A percentile compares a stretch with the other conserved stretches of the same genome.
These are phyloP conservation scores for Acipenser oxyrinchus DNA, from an alignment of 2,797 vertebrate species.

Conservation along the genomic window DNA sequence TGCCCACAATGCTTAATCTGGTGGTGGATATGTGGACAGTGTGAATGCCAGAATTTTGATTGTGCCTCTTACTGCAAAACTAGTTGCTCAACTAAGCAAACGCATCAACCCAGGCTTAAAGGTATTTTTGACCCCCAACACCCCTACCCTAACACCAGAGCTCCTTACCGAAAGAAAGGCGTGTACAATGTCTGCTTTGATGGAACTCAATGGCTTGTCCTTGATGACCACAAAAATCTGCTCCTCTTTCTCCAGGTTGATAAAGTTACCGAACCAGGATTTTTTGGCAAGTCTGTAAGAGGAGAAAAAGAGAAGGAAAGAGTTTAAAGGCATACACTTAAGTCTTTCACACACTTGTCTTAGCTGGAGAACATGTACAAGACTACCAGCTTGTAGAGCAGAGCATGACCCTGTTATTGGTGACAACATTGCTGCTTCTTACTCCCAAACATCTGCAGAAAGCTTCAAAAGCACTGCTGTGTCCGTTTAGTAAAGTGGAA, in stretches of 20 bases:
- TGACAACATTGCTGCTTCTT: not conserved
- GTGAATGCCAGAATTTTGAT: no score
- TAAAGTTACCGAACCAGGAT: constrained; percentile 98
- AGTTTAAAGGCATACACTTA: not conserved
- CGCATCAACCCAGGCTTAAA: no score
- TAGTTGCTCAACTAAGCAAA: no score
- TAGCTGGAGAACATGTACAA: no score
- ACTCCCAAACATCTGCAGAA: not conserved
- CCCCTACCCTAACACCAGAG: no score
- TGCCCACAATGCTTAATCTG: no score
- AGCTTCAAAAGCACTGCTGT: constrained; percentile 15
- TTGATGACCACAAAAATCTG: constrained; percentile 97
- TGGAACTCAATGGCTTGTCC: constrained; percentile 96
- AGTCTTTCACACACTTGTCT: no score
- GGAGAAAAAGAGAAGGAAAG: constrained; percentile 2
- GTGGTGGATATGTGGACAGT: no score
- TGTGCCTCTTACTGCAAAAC: no score
- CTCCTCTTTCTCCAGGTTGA: constrained; percentile 96
- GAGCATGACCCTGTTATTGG: no score
- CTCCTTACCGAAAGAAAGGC: constrained; percentile 90
- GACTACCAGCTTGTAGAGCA: no score
- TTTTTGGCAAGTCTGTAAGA: constrained; percentile 91
- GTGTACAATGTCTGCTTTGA: constrained; percentile 96
- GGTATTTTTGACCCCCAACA: no score
- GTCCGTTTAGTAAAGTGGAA: constrained; percentile 29